These are phyloP conservation scores for Gibbula magus DNA, from an alignment of 2,888 invertebrate species.

Conservation along the genomic window DNA sequence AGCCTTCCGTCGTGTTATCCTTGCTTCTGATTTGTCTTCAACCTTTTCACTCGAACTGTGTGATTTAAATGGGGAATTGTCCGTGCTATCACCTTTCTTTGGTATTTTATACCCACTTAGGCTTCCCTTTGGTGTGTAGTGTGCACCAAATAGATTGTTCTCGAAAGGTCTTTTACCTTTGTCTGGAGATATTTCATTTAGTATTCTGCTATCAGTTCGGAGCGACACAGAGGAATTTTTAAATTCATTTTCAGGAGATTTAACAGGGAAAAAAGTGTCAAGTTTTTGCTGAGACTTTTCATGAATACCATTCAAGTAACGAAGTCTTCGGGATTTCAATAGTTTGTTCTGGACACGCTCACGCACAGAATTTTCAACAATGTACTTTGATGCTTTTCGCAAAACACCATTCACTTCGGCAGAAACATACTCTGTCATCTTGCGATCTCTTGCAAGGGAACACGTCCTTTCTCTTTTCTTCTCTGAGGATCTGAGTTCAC, in stretches of 20 bases:
- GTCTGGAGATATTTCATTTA: conserved; percentile 58
- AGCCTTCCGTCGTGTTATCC: not conserved
- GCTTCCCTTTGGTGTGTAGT: conserved; percentile 41
- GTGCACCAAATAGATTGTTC: conserved; percentile 42
- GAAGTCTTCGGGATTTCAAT: conserved; percentile 27
- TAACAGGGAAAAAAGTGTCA: conserved; percentile 4
- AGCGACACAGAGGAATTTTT: conserved; percentile 38
- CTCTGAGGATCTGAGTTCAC: not conserved
- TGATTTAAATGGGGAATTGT: not conserved
- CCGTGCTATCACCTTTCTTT: conserved; percentile 32
- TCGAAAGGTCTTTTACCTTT: conserved; percentile 43
- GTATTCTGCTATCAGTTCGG: conserved; percentile 46
- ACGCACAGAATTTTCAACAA: conserved; percentile 40
- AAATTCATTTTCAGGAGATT: conserved; percentile 30
- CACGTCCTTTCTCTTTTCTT: not conserved
- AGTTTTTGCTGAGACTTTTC: conserved; percentile 25
- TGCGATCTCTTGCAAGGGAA: not conserved
- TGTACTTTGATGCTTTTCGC: conserved; percentile 33
- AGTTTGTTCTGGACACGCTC: conserved; percentile 44
- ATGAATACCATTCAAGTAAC: conserved; percentile 32
- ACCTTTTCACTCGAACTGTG: not conserved
- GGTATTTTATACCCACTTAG: conserved; percentile 46
- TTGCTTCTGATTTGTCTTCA: not conserved
- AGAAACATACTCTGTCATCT: not conserved
- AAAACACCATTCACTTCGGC: conserved; percentile 38